Base-by-base conservation (phyloP, 2,888 invertebrate genomes). In the Agriopis marginaria region DNA sequence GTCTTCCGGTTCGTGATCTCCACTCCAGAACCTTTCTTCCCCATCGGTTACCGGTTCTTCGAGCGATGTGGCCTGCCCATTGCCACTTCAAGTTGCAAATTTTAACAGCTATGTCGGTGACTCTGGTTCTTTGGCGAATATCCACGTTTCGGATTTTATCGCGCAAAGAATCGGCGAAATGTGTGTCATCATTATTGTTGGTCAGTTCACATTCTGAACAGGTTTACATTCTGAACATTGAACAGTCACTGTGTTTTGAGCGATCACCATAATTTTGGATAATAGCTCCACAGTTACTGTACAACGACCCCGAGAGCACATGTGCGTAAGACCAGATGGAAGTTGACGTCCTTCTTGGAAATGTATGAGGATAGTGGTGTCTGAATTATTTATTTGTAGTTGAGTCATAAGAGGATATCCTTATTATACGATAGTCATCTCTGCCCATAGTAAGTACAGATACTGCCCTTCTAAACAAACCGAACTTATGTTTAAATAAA, bases 331-430 rank as follows among this genome's bases (percentile, higher is more conserved):
- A 32, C 50, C 64, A 70, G 53, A 66, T 59, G 70, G 58, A 14
- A 17, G 32, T 55, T 44, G 39, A 56, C 49, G 64, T 60, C 65
- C 69, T 75, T 75, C 75, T 66, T 10, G 60, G 73, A 71, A 75
- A 40, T 60, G 23, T 45, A 40, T 68, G 47, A 72, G 68, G 68
- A 70, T 70, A 60, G 44, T 32, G 45, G 7, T 12, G 51, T 61
- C 10, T 69, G 54, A 68, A 56, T 68, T 56, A 47, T 39, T 49
- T 62, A 49, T 58, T 64, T 62, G 17, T 50, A 54, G 11, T 11
- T 70, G 68, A 69, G 55, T 69, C 68, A 69, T 54, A 55, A 54
- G 12, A 63, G 63, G 68, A 68, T 68, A 63, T 67, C 66, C 62
- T 62, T 42, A 50, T 10, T 17, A 12, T 55, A 47, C 6, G 42